Base-by-base conservation (phyloP, 2,113 vertebrate genomes). In the Cebidichthys violaceus region DNA sequence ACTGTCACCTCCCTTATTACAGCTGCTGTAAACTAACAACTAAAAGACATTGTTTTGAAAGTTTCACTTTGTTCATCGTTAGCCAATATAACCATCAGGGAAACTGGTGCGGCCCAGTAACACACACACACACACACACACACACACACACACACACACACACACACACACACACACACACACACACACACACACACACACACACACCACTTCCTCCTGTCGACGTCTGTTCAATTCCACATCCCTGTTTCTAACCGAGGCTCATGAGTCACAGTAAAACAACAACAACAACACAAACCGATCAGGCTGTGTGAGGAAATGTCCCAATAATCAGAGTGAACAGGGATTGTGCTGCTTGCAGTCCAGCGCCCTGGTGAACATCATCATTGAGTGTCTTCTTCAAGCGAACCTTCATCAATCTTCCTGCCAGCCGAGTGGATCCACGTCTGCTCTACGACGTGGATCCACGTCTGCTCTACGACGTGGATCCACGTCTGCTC, bases 181-280 rank as follows among this genome's bases (percentile, higher is more conserved):
- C n/a, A n/a, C n/a, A n/a, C n/a, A n/a, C n/a, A n/a, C n/a, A n/a
- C n/a, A n/a, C n/a, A n/a, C n/a, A n/a, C n/a, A n/a, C n/a, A n/a
- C n/a, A 47, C 41, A 6, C 39, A 27, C 0, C 9, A 22, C 65
- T 81, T 84, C 81, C 82, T 66, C 24, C 33, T 0, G 4, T 37
- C 24, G 9, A 33, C 0, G 1, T 9, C 41, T 11, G 14, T 35
- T 27, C 55, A 5, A 27, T 24, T 0, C 71, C 62, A 83, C 73
- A 54, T 77, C 77, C 69, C 64, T 62, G 35, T 77, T 70, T 72
- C 24, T 41, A 66, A n/a, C 60, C 9, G 27, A 31, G 4, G 62
- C 11, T 14, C n/a, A n/a, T 5, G 29, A 60, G 29, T 7, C 22
- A 18, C 31, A 50, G 8, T 57, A 0, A 7, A 57, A 43, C 7